Conservation (phyloP, 2,797 vertebrate species). For the Tauraco hartlaubi region DNA sequence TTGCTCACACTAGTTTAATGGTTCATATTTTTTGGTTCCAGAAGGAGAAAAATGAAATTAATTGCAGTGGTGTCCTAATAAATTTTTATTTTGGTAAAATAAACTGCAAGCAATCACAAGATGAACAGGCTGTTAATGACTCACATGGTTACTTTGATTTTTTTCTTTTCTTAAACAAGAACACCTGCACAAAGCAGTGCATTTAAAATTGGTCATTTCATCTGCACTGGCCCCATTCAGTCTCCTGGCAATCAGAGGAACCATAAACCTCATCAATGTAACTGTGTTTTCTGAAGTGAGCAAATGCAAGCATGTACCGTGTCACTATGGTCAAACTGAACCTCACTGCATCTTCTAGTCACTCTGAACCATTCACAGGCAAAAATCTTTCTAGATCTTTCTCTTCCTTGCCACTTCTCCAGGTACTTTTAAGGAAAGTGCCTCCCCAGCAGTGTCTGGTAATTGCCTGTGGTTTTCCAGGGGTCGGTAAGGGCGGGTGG, state of each 20-base stretch:
- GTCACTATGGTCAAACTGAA: background rate
- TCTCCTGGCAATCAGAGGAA: background rate
- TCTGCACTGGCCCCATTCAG: background rate
- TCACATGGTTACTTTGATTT: background rate
- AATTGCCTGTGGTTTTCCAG: background rate
- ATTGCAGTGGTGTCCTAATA: background rate
- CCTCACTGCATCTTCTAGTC: background rate
- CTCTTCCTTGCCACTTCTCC: background rate
- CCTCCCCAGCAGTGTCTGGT: background rate
- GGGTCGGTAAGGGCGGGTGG: background rate
- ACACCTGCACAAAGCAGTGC: background rate
- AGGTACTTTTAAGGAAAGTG: background rate
- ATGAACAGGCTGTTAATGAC: background rate
- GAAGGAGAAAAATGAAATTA: background rate
- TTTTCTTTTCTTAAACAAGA: background rate
- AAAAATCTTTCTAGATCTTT: background rate
- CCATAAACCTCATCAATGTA: background rate
- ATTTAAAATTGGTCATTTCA: background rate
- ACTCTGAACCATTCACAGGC: background rate
- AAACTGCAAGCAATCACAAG: background rate
- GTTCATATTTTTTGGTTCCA: background rate
- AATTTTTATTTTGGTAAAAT: constrained; percentile 3
- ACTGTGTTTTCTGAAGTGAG: background rate
- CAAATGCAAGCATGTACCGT: background rate
- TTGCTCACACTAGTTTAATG: background rate